Evolutionary conservation across 2,888 invertebrate species (phyloP).

Genomic region (Campoletis raptor): DNA sequence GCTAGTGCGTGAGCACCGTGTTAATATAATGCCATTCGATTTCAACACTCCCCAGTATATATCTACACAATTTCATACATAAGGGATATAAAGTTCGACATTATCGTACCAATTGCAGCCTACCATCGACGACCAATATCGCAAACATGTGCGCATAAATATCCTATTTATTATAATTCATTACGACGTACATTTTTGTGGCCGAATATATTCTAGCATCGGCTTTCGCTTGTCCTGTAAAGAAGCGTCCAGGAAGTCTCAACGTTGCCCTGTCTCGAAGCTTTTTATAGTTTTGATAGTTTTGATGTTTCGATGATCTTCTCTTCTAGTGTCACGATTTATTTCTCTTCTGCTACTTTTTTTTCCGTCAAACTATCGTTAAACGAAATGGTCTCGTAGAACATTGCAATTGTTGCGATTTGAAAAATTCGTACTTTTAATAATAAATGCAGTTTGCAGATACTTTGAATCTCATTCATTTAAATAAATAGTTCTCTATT

Average conservation of each 20-base stretch:
- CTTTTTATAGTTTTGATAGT: no score
- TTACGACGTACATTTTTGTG: constrained; percentile 9
- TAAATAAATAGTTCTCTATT: not conserved
- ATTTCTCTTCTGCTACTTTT: no score
- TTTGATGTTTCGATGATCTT: no score
- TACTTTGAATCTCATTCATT: not conserved
- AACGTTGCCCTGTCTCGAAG: no score
- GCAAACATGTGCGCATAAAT: constrained; percentile 24
- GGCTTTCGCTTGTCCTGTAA: not conserved
- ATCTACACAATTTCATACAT: constrained; percentile 6
- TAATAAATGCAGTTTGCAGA: not conserved
- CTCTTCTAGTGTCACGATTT: no score
- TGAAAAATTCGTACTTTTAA: not conserved
- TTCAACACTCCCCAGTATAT: constrained; percentile 53
- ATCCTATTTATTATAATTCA: constrained; percentile 14
- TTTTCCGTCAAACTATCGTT: no score
- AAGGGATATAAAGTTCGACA: constrained; percentile 37
- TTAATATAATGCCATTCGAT: constrained; percentile 75
- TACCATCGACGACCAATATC: not conserved
- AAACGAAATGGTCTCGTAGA: no score
- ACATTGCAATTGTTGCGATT: no score
- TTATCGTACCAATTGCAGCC: constrained; percentile 58
- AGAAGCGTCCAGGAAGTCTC: not conserved
- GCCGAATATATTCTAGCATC: not conserved
- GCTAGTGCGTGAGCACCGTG: constrained; percentile 79